Percentiles rank a stretch among this genome's conserved stretches.
These are phyloP conservation scores for Babylonia areolata DNA, from an alignment of 1,140 invertebrate species.

Conservation along the genomic window DNA sequence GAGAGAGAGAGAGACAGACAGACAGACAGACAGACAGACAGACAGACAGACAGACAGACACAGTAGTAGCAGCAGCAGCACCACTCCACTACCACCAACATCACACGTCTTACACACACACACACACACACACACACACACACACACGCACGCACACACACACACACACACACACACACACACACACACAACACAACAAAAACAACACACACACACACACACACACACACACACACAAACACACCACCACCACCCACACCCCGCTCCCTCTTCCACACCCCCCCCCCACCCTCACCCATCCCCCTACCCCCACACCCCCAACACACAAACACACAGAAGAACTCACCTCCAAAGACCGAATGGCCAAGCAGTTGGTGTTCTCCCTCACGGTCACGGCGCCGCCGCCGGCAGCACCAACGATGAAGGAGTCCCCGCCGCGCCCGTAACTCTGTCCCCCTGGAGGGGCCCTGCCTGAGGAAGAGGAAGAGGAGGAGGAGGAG, in stretches of 20 bases:
- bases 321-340: not conserved
- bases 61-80: too few relatives aligned
- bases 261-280: too few relatives aligned
- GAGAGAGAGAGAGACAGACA: too few relatives aligned
- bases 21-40: too few relatives aligned
- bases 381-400: slow-evolving; percentile 48
- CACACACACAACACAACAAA: not conserved
- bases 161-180: not conserved
- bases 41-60: too few relatives aligned
- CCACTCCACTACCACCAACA: too few relatives aligned
- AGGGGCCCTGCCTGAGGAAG: not conserved
- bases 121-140: not conserved
- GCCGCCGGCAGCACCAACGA: not conserved
- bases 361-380: slow-evolving; percentile 70
- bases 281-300: not conserved
- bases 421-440: too few relatives aligned
- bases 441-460: not conserved
- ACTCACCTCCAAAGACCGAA: slow-evolving; percentile 68
- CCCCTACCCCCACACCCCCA: not conserved
- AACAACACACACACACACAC: not conserved
- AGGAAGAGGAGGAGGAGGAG: not conserved
- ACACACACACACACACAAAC: not conserved
- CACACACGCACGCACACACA: not conserved
- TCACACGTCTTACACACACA: not conserved
- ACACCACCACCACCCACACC: not conserved